These are phyloP conservation scores for Labia minor DNA, from an alignment of 2,888 invertebrate genomes.

Conservation along the genomic window DNA sequence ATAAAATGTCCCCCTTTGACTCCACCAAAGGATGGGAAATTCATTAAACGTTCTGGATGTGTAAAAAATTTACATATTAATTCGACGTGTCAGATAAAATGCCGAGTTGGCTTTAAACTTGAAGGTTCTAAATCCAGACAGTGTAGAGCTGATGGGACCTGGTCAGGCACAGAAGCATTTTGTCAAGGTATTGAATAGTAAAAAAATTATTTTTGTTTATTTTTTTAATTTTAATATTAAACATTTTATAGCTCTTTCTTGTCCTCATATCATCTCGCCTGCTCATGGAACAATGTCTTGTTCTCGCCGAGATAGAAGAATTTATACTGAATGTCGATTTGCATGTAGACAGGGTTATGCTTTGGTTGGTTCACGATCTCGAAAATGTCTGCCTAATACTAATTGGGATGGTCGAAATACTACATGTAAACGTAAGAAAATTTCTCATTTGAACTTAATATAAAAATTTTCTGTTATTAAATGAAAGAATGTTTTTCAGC, in stretches of 20 bases:
- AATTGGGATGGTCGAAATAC: slow-evolving; percentile 58
- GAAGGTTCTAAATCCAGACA: slow-evolving; percentile 46
- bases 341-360: slow-evolving; percentile 51
- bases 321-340: slow-evolving; percentile 54
- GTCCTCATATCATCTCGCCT: slow-evolving; percentile 44
- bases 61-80: slow-evolving; percentile 41
- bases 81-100: slow-evolving; percentile 58
- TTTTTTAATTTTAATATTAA: slow-evolving; percentile 17
- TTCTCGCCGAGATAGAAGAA: slow-evolving; percentile 34
- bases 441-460: not conserved
- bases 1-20: slow-evolving; percentile 47
- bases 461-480: not conserved
- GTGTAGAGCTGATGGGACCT: slow-evolving; percentile 51
- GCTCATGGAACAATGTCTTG: slow-evolving; percentile 44
- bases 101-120: slow-evolving; percentile 49
- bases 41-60: slow-evolving; percentile 49
- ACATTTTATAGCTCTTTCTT: slow-evolving; percentile 47
- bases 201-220: slow-evolving; percentile 18
- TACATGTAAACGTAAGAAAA: slow-evolving; percentile 52
- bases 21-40: slow-evolving; percentile 53
- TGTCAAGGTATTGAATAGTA: slow-evolving; percentile 50
- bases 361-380: slow-evolving; percentile 49
- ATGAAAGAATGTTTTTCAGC: slow-evolving; percentile 31
- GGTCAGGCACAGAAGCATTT: slow-evolving; percentile 52
- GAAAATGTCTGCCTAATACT: slow-evolving; percentile 54